Evolutionary conservation across 2,888 invertebrate species (phyloP).

Genomic region (Palloptera scutellata): DNA sequence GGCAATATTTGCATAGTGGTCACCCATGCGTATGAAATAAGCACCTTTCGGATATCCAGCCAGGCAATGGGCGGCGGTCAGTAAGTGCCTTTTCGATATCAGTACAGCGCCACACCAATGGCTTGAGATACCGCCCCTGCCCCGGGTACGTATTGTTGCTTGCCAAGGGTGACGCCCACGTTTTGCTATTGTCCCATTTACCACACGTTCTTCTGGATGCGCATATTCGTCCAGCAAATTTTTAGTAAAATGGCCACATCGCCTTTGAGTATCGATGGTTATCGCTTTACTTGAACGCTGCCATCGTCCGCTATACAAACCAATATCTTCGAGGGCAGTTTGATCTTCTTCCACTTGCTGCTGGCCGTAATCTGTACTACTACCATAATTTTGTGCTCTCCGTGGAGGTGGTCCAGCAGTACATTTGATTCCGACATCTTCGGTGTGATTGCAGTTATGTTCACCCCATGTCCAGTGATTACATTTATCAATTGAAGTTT

Average conservation of each 20-base stretch:
- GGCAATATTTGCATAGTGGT: slow-evolving; percentile 74
- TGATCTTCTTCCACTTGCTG: slow-evolving; percentile 38
- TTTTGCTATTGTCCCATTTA: slow-evolving; percentile 70
- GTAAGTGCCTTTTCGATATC: slow-evolving; percentile 70
- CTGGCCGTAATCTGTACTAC: slow-evolving; percentile 22
- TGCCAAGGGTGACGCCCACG: slow-evolving; percentile 80
- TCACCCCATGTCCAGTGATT: slow-evolving; percentile 74
- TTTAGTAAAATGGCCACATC: slow-evolving; percentile 67
- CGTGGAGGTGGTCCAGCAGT: slow-evolving; percentile 48
- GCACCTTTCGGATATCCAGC: slow-evolving; percentile 73
- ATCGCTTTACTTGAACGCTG: slow-evolving; percentile 61
- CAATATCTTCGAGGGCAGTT: slow-evolving; percentile 51
- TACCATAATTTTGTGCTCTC: slow-evolving; percentile 16
- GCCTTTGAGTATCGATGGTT: slow-evolving; percentile 44
- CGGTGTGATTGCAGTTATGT: slow-evolving; percentile 76
- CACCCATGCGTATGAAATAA: slow-evolving; percentile 77
- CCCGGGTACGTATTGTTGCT: slow-evolving; percentile 72
- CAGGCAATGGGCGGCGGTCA: slow-evolving; percentile 80
- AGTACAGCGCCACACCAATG: slow-evolving; percentile 82
- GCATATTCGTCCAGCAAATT: slow-evolving; percentile 60
- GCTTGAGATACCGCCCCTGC: slow-evolving; percentile 67
- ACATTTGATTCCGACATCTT: slow-evolving; percentile 73
- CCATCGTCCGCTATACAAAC: slow-evolving; percentile 49
- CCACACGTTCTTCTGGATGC: slow-evolving; percentile 68
- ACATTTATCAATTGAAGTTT: slow-evolving; percentile 71